Evolutionary conservation across 2,113 vertebrate species (phyloP), one percentile per base, ranked within the genome.

Genomic region (Oreocharis arfaki): DNA sequence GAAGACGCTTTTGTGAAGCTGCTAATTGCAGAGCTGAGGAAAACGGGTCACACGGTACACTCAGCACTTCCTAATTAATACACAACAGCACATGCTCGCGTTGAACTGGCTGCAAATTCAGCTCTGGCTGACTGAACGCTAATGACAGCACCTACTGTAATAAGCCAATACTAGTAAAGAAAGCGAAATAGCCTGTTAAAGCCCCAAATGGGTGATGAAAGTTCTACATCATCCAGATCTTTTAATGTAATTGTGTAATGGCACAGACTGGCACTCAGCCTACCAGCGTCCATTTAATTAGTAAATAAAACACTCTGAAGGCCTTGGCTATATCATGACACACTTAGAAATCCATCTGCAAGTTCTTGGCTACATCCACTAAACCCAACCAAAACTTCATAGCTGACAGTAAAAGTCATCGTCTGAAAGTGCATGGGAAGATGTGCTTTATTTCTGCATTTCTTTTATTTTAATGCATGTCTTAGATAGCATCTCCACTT

Each of bases 31-130:
- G 92, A 96, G 92, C 93, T 94, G 95, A 96, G 93, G 70, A 97
- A 95, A 97, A 75, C 67, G 82, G 92, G 84, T 96, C 97, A 95
- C 86, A 41, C 90, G 57, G 75, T 73, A 74, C 42, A n/a, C 87
- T 97, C 90, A 85, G 89, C 87, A 90, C 90, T 96, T 97, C 87
- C 95, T 97, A 96, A 98, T 97, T 97, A 97, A 96, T 91, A 80
- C 91, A 87, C 75, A 94, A 44, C 92, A 86, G 94, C 85, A 97
- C 93, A 93, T 75, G 78, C 77, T 81, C 23, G 23, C 3, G 1
- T 95, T 3, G 42, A 79, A 61, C 81, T 37, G 81, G 77, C 91
- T 96, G 93, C 68, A 94, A 82, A 94, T 95, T 87, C 84, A 88
- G 69, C 87, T 65, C 74, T 35, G 23, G 83, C 86, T 93, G 50